A percentile compares a stretch with the other conserved stretches of the same genome.
Conservation (phyloP, 1,140 invertebrate genomes). For the Drosophila gunungcola region DNA sequence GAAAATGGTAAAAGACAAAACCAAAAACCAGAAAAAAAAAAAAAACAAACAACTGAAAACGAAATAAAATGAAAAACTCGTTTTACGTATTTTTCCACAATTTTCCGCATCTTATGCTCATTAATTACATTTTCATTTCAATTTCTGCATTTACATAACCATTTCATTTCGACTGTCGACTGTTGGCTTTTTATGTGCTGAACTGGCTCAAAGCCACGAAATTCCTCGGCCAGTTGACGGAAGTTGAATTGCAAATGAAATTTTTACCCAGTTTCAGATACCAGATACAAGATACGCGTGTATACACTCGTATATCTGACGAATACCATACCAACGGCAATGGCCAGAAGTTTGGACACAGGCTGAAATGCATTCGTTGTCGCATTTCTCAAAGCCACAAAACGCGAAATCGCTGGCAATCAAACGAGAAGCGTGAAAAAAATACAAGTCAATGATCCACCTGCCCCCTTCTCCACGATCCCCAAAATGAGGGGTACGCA, state of each 20-base stretch:
- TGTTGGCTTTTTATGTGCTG: slow-evolving; percentile 16
- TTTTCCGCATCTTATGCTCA: slow-evolving; percentile 81
- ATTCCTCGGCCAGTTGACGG: slow-evolving; percentile 73
- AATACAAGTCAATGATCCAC: slow-evolving; percentile 10
- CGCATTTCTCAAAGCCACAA: slow-evolving; percentile 20
- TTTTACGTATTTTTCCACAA: slow-evolving; percentile 68
- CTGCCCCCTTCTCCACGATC: not conserved
- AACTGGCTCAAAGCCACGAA: slow-evolving; percentile 62
- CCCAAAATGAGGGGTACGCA: slow-evolving; percentile 7
- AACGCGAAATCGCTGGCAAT: slow-evolving; percentile 36
- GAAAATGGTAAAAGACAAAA: slow-evolving; percentile 11
- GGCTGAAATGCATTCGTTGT: slow-evolving; percentile 56
- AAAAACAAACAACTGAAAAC: slow-evolving; percentile 21
- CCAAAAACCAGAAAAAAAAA: not conserved
- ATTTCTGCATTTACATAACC: slow-evolving; percentile 77
- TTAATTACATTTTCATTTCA: slow-evolving; percentile 80
- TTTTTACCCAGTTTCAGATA: slow-evolving; percentile 52
- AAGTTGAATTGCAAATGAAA: slow-evolving; percentile 81
- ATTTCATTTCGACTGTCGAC: slow-evolving; percentile 36
- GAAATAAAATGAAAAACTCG: slow-evolving; percentile 69
- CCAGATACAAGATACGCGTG: slow-evolving; percentile 30
- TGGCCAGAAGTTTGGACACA: slow-evolving; percentile 24
- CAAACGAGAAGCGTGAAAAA: slow-evolving; percentile 47
- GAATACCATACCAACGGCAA: slow-evolving; percentile 15
- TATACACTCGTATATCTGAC: slow-evolving; percentile 16